A percentile compares a stretch with the other conserved stretches of the same genome.
phyloP scores from a whole-genome alignment of 1,140 invertebrate species.

The Potamilus streckersoni region DNA sequence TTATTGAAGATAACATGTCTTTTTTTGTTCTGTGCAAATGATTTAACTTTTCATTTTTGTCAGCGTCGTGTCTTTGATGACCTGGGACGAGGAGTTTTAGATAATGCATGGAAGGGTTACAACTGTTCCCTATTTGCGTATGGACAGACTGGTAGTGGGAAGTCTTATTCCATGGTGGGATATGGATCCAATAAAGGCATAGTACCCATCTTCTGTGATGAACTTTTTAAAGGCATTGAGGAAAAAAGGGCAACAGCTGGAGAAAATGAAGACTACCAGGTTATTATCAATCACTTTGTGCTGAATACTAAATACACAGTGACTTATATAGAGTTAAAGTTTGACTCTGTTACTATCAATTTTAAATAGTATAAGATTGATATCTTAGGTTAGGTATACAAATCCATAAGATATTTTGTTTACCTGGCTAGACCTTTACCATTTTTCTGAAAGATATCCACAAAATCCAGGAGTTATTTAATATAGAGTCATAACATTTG shows the following conservation, averaged over 20 bases:
- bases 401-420: too few species aligned
- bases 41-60: conserved; percentile 30
- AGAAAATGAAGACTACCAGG: conserved; percentile 64
- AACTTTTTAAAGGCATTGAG: conserved; percentile 78
- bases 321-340: too few species aligned
- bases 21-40: too few species aligned
- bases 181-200: conserved; percentile 79
- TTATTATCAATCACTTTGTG: conserved; percentile 19
- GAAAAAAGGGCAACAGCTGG: conserved; percentile 47
- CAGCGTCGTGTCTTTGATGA: conserved; percentile 73
- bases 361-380: too few species aligned
- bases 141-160: conserved; percentile 76
- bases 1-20: too few species aligned
- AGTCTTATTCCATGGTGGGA: conserved; percentile 76
- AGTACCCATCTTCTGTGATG: conserved; percentile 86
- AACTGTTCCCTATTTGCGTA: conserved; percentile 76
- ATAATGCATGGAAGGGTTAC: conserved; percentile 76
- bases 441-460: too few species aligned
- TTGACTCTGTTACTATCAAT: too few species aligned
- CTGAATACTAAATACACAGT: too few species aligned
- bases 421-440: too few species aligned
- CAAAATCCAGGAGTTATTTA: too few species aligned
- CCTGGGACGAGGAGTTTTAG: conserved; percentile 72
- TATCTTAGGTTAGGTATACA: too few species aligned
- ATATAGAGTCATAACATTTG: too few species aligned